Evolutionary conservation across 2,888 invertebrate genomes (phyloP), one percentile per base, ranked within the genome.

Genomic region (Idaea straminata): DNA sequence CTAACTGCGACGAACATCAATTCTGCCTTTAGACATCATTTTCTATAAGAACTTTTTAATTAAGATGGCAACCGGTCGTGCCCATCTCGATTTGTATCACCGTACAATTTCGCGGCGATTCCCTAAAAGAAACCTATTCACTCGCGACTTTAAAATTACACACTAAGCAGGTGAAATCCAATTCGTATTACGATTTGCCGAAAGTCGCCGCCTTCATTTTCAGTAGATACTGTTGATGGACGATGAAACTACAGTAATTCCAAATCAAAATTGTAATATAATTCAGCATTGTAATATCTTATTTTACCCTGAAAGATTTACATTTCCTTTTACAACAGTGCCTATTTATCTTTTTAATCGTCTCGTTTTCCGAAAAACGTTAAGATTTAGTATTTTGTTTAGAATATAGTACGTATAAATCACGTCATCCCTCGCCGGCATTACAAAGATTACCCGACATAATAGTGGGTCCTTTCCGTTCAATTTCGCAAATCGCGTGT

Each of bases 401-500:
- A 66, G 66, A 67, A 66, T 69, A 70, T 69, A 68, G 72, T 66
- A 62, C 58, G 69, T 69, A 73, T 74, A 74, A 74, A 74, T 72
- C 74, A 71, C 70, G 69, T 61, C 67, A 70, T 71, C 73, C 73
- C 71, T 74, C 73, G 74, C 72, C 72, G 75, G 82, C 78, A 82
- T 84, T 83, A 82, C 79, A 81, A 80, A 85, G 81, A 85, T 85
- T 83, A 82, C 79, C 81, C 82, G 70, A 76, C 81, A 80, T 83
- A 83, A 83, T 84, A 82, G 84, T 79, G 75, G 76, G 79, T 79
- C 83, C 79, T 83, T 74, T 86, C 85, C 85, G 85, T 86, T 85
- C 84, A 85, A 85, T 86, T 86, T 85, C 83, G 79, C 79, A 86
- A 84, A 86, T 85, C 85, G 81, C 80, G 81, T 82, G 76, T 78